These are phyloP conservation scores for Dyspetes luteomarginatus DNA, from an alignment of 2,888 invertebrate species.

Conservation along the genomic window DNA sequence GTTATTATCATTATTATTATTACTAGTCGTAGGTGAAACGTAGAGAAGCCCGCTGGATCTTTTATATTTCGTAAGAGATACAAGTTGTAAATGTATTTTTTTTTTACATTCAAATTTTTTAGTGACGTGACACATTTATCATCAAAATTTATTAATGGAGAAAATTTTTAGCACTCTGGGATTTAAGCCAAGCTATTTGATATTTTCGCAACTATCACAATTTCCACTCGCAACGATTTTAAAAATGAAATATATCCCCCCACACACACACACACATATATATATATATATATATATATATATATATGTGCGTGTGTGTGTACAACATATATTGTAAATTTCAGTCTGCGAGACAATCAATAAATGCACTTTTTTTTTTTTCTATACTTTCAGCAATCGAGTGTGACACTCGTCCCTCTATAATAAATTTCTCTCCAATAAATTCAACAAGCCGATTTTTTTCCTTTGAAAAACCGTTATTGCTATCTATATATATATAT, in stretches of 20 bases:
- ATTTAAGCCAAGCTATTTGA: constrained; percentile 5
- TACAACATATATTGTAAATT: constrained; percentile 32
- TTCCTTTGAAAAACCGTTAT: constrained; percentile 9
- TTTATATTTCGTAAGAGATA: neutral
- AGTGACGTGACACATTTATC: neutral
- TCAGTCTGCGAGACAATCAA: constrained; percentile 50
- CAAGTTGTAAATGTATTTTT: neutral
- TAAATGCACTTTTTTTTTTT: neutral
- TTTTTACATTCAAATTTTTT: neutral
- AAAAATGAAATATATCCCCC: neutral
- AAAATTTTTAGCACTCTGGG: constrained; percentile 26
- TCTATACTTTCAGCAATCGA: constrained; percentile 31
- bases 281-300: neutral
- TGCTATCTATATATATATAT: constrained; percentile 49
- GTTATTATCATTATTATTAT: constrained; percentile 8
- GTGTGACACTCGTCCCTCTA: constrained; percentile 4
- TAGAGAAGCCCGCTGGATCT: neutral
- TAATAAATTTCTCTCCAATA: constrained; percentile 8
- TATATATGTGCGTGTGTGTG: neutral
- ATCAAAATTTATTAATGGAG: neutral
- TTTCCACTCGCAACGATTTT: constrained; percentile 1
- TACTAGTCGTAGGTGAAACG: neutral
- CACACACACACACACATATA: neutral
- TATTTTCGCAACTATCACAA: constrained; percentile 31
- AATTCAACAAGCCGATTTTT: constrained; percentile 34